Percentiles rank a stretch among this genome's conserved stretches.
These are phyloP conservation scores for Macropodus opercularis DNA, from an alignment of 2,797 vertebrate species.

Conservation along the genomic window DNA sequence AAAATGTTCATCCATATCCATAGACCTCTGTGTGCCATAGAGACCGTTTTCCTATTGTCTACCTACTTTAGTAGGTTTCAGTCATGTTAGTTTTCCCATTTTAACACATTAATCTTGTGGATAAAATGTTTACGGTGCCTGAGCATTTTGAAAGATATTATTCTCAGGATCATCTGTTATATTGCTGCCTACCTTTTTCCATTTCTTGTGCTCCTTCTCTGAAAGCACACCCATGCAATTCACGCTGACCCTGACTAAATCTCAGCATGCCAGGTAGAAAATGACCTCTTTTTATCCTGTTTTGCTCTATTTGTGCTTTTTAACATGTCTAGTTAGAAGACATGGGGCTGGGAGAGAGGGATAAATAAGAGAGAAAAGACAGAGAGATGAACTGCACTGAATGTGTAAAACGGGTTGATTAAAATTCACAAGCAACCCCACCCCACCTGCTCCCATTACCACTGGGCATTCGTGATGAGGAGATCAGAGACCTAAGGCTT, in stretches of 20 bases:
- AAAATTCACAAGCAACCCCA: slow-evolving; percentile 49
- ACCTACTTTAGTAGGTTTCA: too few relatives aligned
- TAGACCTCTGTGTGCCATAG: too few relatives aligned
- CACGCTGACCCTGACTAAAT: slow-evolving; percentile 41
- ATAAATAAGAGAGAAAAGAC: slow-evolving; percentile 33
- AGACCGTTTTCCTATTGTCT: too few relatives aligned
- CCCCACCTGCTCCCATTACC: slow-evolving; percentile 1
- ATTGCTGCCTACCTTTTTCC: neutral
- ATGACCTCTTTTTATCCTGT: slow-evolving; percentile 24
- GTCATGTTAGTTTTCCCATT: too few relatives aligned
- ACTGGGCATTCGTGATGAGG: slow-evolving; percentile 57
- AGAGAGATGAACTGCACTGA: slow-evolving; percentile 21
- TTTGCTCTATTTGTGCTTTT: slow-evolving; percentile 63
- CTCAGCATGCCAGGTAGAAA: slow-evolving; percentile 44
- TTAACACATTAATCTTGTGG: too few relatives aligned
- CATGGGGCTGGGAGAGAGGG: slow-evolving; percentile 24
- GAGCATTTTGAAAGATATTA: too few relatives aligned
- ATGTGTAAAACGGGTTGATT: slow-evolving; percentile 64
- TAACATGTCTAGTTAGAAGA: slow-evolving; percentile 67
- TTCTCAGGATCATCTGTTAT: neutral
- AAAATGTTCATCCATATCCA: too few relatives aligned
- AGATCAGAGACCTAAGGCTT: slow-evolving; percentile 61
- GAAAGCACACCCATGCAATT: slow-evolving; percentile 22
- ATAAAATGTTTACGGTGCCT: too few relatives aligned
- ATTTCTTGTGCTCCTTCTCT: slow-evolving; percentile 3